Percentiles rank a stretch among this genome's conserved stretches.
These are phyloP conservation scores for Drosophila sp. DNA, from an alignment of 1,140 invertebrate genomes.

Conservation along the genomic window DNA sequence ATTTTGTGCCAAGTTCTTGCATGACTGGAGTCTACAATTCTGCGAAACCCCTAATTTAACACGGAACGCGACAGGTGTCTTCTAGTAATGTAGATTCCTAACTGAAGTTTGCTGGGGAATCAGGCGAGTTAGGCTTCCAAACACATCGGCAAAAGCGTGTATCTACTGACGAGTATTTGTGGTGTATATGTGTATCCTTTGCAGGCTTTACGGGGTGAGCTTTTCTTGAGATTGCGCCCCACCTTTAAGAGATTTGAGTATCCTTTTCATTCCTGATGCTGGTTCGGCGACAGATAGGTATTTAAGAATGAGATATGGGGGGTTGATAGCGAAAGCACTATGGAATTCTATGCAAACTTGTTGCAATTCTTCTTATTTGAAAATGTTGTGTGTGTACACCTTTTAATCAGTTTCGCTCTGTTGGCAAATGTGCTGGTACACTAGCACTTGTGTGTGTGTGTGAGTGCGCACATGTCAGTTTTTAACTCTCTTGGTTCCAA, in stretches of 20 bases:
- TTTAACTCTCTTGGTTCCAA: constrained; percentile 38
- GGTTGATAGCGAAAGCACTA: background rate
- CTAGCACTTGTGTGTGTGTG: background rate
- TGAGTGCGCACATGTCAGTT: constrained; percentile 4
- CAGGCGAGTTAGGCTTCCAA: constrained; percentile 14
- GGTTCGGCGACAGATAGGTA: background rate
- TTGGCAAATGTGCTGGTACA: constrained; percentile 4
- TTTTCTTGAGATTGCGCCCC: constrained; percentile 18
- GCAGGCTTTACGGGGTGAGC: constrained; percentile 1
- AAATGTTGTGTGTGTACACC: constrained; percentile 15
- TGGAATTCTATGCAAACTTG: constrained; percentile 20
- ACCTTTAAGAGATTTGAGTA: background rate
- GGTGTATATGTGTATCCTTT: constrained; percentile 22
- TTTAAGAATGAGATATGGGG: no score
- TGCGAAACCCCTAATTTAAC: background rate
- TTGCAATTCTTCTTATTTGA: constrained; percentile 19
- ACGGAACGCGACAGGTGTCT: constrained; percentile 25
- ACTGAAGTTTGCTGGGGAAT: constrained; percentile 12
- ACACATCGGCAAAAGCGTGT: constrained; percentile 5
- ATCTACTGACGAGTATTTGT: constrained; percentile 5
- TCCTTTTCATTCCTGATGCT: background rate
- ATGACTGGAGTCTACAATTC: background rate
- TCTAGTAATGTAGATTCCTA: constrained; percentile 10
- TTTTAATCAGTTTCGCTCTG: constrained; percentile 1
- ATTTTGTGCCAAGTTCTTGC: background rate